Base-by-base conservation (phyloP, 1,140 invertebrate species). In the Trichomalopsis sarcophagae region DNA sequence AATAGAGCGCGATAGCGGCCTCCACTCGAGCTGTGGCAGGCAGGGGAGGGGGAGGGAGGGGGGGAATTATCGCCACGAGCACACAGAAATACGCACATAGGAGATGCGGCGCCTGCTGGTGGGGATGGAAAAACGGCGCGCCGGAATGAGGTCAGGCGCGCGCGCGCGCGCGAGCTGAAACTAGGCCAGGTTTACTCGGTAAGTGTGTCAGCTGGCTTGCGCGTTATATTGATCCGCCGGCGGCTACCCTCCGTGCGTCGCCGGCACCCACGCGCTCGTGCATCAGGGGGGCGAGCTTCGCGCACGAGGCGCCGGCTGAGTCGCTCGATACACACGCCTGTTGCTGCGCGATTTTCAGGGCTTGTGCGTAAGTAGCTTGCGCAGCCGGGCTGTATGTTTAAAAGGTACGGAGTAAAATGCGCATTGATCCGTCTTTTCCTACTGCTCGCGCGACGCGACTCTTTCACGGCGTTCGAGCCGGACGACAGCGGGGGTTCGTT, bases 121-220 rank as follows among this genome's bases (percentile, higher is more conserved):
- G 77, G 73, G 74, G 84, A 75, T 62, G 82, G 68, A 85, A 82
- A 86, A 79, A 83, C 87, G 80, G 77, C 84, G 79, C 84, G 84
- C 73, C 79, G 86, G 90, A 91, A 91, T 89, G 90, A 90, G 90
- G 90, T 91, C 91, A 27, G 30, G 50, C n/a, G 44, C 81, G 44
- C 44, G 50, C n/a, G n/a, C n/a, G n/a, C 14, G 44, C 71, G 81
- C 21, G 10, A 44, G 23, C 87, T 80, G 81, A 90, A 93, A 91
- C 89, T 91, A 87, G 92, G 92, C 89, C 92, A 93, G 91, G 92
- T 92, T 93, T 93, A 93, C 91, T 92, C 91, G 91, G 92, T 92
- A 92, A 93, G 89, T 91, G 87, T 91, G 91, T 92, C 92, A 91
- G 17, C 55, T 62, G 5, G 55, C 21, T 62, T n/a, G 55, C 30